Base-by-base conservation (phyloP, 2,888 invertebrate species). In the Hedychridium roseum region DNA sequence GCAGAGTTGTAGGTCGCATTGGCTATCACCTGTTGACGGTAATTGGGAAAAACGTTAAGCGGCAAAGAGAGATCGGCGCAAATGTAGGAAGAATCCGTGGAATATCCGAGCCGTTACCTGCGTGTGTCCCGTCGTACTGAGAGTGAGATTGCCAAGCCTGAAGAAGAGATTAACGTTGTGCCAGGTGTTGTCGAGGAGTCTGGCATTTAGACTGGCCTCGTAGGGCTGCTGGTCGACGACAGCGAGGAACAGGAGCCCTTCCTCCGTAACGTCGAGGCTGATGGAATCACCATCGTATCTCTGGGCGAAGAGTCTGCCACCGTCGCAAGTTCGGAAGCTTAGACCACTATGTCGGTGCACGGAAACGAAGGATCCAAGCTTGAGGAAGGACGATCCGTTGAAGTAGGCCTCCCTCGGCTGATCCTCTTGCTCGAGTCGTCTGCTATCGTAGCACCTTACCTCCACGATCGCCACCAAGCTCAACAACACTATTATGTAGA, bases 141-240 rank as follows among this genome's bases (percentile, higher is more conserved):
- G 74, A 0, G 84, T 84, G 12, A 85, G 76, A 72, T 85, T 85
- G 7, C 84, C 85, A n/a, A 84, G 76, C 50, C 80, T 79, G 77
- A 88, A 87, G 39, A 85, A 81, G 36, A 90, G 79, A 71, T 86
- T 86, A 41, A 89, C 86, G 71, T 85, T 87, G 79, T 92, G 91
- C 92, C 92, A 92, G 69, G 82, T 85, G 80, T 92, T 92, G 81
- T 92, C 88, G 48, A 92, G 82, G 57, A 90, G 85, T 70, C 86
- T 85, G 49, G 86, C 87, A 41, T 82, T 82, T 48, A 91, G 81
- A 50, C 83, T 85, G 35, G 87, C 86, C 74, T 89, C 88, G 63
- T 80, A 82, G 18, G 71, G 69, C 47, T 80, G 76, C 31, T 80
- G 80, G 17, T 79, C 73, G 4, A 81, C 76, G 52, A 79, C 77